Conservation (phyloP, 2,797 vertebrate genomes). For the Rhinophrynus dorsalis region DNA sequence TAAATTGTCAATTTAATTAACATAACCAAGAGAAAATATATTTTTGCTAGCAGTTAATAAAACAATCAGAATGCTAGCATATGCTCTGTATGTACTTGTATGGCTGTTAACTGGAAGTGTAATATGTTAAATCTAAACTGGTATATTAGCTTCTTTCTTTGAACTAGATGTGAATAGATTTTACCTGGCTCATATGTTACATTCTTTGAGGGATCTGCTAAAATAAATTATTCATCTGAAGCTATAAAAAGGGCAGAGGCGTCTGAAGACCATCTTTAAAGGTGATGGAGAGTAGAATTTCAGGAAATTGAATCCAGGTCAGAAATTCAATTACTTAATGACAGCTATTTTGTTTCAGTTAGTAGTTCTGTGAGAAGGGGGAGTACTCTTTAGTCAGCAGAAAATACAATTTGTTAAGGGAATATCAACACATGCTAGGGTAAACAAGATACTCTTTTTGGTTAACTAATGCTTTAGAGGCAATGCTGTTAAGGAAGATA, state of each 20-base stretch:
- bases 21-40: no score
- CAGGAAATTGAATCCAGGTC: conserved; percentile 57
- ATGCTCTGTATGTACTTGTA: no score
- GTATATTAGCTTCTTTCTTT: conserved; percentile 15
- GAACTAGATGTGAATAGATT: conserved; percentile 39
- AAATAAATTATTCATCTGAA: conserved; percentile 57
- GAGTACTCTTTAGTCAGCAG: conserved; percentile 42
- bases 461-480: conserved; percentile 28
- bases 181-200: conserved; percentile 45
- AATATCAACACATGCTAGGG: conserved; percentile 34
- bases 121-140: conserved; percentile 6
- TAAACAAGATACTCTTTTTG: conserved; percentile 45
- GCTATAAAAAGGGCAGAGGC: conserved; percentile 45
- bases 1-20: no score
- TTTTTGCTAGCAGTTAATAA: no score
- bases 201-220: conserved; percentile 52
- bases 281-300: conserved; percentile 52
- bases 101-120: not conserved
- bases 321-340: conserved; percentile 57
- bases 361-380: conserved; percentile 45
- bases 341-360: conserved; percentile 49
- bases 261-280: conserved; percentile 49
- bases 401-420: conserved; percentile 47
- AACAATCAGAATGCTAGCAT: no score
- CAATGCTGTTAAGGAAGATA: not conserved